phyloP scores from a whole-genome alignment of 2,113 vertebrate species.

The Leptobrachium ailaonicum region DNA sequence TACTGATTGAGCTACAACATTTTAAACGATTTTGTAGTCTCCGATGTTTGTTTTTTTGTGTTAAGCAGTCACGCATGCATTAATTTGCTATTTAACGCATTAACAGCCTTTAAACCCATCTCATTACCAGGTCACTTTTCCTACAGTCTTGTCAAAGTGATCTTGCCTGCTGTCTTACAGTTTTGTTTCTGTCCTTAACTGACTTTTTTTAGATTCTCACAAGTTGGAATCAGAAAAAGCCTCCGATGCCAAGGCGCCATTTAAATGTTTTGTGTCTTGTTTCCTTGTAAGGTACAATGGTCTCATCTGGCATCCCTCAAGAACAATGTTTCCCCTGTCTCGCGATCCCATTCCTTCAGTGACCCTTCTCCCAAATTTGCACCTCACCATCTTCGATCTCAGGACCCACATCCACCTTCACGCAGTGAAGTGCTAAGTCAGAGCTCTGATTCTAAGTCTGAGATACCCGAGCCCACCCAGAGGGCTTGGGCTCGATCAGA shows the following conservation, averaged over 20 bases:
- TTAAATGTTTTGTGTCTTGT: constrained; percentile 84
- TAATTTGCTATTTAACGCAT: constrained; percentile 4
- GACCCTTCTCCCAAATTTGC: constrained; percentile 90
- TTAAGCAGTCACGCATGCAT: constrained; percentile 5
- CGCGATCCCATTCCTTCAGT: constrained; percentile 87
- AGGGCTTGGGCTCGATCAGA: constrained; percentile 84
- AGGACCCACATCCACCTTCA: constrained; percentile 83
- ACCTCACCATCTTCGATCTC: constrained; percentile 89
- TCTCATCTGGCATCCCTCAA: constrained; percentile 93
- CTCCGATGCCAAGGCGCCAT: constrained; percentile 67
- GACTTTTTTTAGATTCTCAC: constrained; percentile 61
- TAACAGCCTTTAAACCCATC: constrained; percentile 47
- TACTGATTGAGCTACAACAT: not conserved
- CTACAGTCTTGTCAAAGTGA: constrained; percentile 54
- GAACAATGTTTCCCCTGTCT: constrained; percentile 85
- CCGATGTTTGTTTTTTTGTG: too few species aligned
- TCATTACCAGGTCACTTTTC: constrained; percentile 51
- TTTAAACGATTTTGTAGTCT: not conserved
- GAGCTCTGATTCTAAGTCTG: constrained; percentile 80
- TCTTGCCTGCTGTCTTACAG: constrained; percentile 59
- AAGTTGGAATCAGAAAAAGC: constrained; percentile 64
- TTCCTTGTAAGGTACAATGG: constrained; percentile 91
- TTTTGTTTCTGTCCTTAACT: constrained; percentile 59
- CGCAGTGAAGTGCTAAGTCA: constrained; percentile 85
- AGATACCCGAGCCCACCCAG: constrained; percentile 74